Percentiles rank a stretch among this genome's conserved stretches.
Evolutionary conservation across 2,113 vertebrate species (phyloP).

Genomic region (Campylorhamphus procurvoides): DNA sequence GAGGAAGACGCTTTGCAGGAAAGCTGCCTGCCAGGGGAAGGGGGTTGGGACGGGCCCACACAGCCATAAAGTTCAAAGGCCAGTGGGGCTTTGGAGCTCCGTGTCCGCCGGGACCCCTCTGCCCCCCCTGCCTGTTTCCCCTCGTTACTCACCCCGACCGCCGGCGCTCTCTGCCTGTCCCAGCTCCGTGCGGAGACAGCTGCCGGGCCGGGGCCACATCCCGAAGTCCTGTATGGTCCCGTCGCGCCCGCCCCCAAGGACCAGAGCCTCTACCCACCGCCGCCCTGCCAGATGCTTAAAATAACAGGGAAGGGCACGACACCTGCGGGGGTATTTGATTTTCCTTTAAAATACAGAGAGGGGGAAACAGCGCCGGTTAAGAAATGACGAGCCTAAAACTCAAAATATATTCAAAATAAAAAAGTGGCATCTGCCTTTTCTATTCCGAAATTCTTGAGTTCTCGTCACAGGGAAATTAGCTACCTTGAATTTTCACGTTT

Average conservation of each 20-base stretch:
- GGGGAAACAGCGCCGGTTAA: background rate
- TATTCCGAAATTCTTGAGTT: background rate
- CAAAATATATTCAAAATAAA: background rate
- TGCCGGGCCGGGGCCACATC: slow-evolving; percentile 69
- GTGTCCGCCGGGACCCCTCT: background rate
- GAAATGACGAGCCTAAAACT: background rate
- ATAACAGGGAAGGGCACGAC: background rate
- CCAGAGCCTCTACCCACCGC: background rate
- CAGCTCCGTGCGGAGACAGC: slow-evolving; percentile 74
- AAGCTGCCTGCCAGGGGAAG: background rate
- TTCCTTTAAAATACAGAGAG: background rate
- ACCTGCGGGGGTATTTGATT: background rate
- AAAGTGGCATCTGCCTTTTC: slow-evolving; percentile 7
- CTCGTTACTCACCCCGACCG: slow-evolving; percentile 77
- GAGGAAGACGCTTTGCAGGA: background rate
- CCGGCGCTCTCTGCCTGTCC: slow-evolving; percentile 80
- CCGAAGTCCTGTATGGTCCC: background rate
- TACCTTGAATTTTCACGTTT: slow-evolving; percentile 70
- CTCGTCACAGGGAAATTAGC: slow-evolving; percentile 65
- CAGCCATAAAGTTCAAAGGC: slow-evolving; percentile 35
- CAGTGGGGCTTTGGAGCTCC: background rate
- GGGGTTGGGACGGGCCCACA: background rate
- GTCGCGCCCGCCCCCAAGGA: background rate
- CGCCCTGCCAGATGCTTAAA: background rate
- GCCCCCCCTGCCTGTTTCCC: background rate